phyloP scores from a whole-genome alignment of 1,140 invertebrate species.

The Drosophila sp. region DNA sequence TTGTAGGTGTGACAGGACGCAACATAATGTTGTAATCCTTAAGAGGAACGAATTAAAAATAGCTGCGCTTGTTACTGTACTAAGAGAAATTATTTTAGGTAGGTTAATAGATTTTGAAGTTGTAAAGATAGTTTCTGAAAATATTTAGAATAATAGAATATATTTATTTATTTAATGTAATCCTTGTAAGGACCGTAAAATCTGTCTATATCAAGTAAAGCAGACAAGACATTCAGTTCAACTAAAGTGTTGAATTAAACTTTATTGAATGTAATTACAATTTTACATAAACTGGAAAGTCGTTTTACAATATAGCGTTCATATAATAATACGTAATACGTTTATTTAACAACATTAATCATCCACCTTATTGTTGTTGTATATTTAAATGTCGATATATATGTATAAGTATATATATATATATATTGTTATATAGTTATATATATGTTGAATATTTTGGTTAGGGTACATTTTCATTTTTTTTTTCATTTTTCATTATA shows the following conservation, averaged over 20 bases:
- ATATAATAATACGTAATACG: slow-evolving; percentile 53
- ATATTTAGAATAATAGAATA: no score
- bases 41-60: no score
- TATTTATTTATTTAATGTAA: no score
- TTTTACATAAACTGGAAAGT: slow-evolving; percentile 83
- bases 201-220: no score
- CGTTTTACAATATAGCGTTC: slow-evolving; percentile 74
- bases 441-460: slow-evolving; percentile 27
- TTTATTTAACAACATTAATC: slow-evolving; percentile 37
- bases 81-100: no score
- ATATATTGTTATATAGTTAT: slow-evolving; percentile 11
- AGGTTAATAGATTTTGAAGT: no score
- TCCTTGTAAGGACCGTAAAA: no score
- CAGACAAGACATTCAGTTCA: slow-evolving; percentile 30
- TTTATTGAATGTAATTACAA: slow-evolving; percentile 83
- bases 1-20: slow-evolving; percentile 43
- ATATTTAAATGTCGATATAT: slow-evolving; percentile 33
- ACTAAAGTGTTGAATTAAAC: slow-evolving; percentile 82
- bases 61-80: no score
- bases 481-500: slow-evolving; percentile 42
- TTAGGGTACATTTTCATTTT: slow-evolving; percentile 25
- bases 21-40: not conserved
- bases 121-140: no score
- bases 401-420: slow-evolving; percentile 35
- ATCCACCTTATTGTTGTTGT: slow-evolving; percentile 9